These are phyloP conservation scores for Caenorhabditis tropicalis DNA, from an alignment of 1,140 invertebrate genomes.

Conservation along the genomic window DNA sequence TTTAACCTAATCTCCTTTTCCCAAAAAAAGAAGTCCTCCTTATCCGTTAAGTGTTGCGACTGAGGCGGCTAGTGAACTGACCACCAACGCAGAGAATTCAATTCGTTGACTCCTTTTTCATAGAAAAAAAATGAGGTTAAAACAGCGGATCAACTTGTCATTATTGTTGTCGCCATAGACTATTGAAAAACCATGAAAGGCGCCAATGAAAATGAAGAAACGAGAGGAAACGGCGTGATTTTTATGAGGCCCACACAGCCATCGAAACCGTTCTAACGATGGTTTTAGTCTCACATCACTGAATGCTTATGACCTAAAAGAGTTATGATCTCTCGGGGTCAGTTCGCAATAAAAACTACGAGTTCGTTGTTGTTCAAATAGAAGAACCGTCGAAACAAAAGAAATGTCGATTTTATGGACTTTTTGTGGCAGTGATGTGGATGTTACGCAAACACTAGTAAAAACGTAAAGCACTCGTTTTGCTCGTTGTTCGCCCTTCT, in stretches of 20 bases:
- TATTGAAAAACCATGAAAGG: constrained; percentile 4
- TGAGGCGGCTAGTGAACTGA: background rate
- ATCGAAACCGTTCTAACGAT: background rate
- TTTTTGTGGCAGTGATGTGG: background rate
- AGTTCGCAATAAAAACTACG: background rate
- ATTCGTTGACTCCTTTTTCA: background rate
- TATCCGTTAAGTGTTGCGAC: constrained; percentile 39
- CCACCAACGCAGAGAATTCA: background rate
- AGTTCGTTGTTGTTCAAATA: background rate
- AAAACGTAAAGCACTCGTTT: constrained; percentile 28
- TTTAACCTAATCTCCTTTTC: constrained; percentile 40
- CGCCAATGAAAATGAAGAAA: background rate
- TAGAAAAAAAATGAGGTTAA: constrained; percentile 8
- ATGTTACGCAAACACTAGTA: constrained; percentile 9
- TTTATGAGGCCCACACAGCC: background rate
- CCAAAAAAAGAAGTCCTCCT: constrained; percentile 8
- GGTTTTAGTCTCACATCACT: constrained; percentile 21
- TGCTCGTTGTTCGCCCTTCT: constrained; percentile 22
- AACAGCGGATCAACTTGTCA: constrained; percentile 35
- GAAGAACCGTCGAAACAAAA: background rate
- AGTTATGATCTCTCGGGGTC: background rate
- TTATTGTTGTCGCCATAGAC: constrained; percentile 10
- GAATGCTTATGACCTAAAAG: background rate
- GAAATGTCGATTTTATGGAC: constrained; percentile 6
- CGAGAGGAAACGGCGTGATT: background rate